Percentiles rank a stretch among this genome's conserved stretches.
These are phyloP conservation scores for Drosophila gunungcola DNA, from an alignment of 1,140 invertebrate genomes.

Conservation along the genomic window DNA sequence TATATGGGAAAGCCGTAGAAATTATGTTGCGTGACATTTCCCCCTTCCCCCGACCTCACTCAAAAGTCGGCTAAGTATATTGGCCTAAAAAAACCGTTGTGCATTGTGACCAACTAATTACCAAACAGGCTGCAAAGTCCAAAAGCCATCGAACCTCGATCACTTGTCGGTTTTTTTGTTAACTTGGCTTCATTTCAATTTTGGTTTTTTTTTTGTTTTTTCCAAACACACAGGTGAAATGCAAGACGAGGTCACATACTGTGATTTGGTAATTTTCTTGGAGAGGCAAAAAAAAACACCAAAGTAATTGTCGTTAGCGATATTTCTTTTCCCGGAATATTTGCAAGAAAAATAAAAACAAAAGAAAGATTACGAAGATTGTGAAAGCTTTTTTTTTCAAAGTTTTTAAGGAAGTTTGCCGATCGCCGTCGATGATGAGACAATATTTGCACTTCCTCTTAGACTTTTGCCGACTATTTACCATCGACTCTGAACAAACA, in stretches of 20 bases:
- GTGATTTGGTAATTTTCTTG: slow-evolving; percentile 15
- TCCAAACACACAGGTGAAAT: slow-evolving; percentile 29
- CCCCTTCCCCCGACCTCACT: background rate
- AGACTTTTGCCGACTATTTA: slow-evolving; percentile 55
- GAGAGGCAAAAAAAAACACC: background rate
- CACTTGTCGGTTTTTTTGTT: slow-evolving; percentile 19
- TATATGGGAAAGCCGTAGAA: slow-evolving; percentile 73
- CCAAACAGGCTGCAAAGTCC: slow-evolving; percentile 25
- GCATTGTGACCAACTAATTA: slow-evolving; percentile 55
- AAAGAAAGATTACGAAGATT: slow-evolving; percentile 14
- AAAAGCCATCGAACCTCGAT: slow-evolving; percentile 16
- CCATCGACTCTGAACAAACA: slow-evolving; percentile 11
- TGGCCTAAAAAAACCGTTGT: slow-evolving; percentile 51
- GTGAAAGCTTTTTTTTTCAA: slow-evolving; percentile 53
- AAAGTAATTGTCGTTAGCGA: background rate
- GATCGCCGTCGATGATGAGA: slow-evolving; percentile 28
- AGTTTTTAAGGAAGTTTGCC: slow-evolving; percentile 63
- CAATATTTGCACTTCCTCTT: slow-evolving; percentile 74
- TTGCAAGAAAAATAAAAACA: slow-evolving; percentile 22
- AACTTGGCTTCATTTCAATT: slow-evolving; percentile 13
- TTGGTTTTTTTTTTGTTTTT: background rate
- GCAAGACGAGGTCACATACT: slow-evolving; percentile 38
- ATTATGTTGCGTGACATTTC: slow-evolving; percentile 82
- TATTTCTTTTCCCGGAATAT: slow-evolving; percentile 31
- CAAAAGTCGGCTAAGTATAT: slow-evolving; percentile 66